These are phyloP conservation scores for Corythornis madagascariensis DNA, from an alignment of 2,113 vertebrate genomes.

Conservation along the genomic window DNA sequence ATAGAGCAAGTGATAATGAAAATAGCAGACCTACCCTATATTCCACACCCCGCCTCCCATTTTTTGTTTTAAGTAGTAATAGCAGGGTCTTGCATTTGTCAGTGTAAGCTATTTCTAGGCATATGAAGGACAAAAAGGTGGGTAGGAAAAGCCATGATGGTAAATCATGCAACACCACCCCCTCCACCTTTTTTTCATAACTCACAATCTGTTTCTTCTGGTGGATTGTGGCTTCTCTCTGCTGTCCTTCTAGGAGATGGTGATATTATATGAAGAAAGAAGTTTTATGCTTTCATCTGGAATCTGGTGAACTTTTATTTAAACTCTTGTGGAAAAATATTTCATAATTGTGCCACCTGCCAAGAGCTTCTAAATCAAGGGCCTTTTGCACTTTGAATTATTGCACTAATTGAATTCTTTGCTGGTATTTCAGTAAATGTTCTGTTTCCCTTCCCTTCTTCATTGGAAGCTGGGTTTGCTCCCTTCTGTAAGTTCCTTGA, in stretches of 20 bases:
- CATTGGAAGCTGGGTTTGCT: background rate
- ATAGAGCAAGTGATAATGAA: background rate
- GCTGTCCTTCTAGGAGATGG: background rate
- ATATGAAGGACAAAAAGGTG: background rate
- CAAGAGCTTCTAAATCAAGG: background rate
- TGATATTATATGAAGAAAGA: background rate
- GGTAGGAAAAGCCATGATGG: background rate
- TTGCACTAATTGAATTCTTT: background rate
- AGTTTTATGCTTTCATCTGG: background rate
- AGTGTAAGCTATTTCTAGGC: background rate
- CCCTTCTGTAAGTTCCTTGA: background rate
- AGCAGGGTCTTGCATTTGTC: background rate
- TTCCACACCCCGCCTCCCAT: too few relatives aligned
- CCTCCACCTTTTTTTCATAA: background rate
- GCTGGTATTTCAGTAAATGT: background rate
- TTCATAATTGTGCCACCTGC: background rate
- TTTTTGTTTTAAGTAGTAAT: background rate
- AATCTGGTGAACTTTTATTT: background rate
- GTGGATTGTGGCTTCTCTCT: background rate
- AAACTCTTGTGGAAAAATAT: background rate
- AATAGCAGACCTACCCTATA: fast-evolving
- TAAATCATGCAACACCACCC: background rate
- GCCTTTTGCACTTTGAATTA: background rate
- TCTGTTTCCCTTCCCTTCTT: background rate
- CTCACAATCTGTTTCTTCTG: background rate